Conservation (phyloP, 2,797 vertebrate species). For the Hoplostethus atlanticus region DNA sequence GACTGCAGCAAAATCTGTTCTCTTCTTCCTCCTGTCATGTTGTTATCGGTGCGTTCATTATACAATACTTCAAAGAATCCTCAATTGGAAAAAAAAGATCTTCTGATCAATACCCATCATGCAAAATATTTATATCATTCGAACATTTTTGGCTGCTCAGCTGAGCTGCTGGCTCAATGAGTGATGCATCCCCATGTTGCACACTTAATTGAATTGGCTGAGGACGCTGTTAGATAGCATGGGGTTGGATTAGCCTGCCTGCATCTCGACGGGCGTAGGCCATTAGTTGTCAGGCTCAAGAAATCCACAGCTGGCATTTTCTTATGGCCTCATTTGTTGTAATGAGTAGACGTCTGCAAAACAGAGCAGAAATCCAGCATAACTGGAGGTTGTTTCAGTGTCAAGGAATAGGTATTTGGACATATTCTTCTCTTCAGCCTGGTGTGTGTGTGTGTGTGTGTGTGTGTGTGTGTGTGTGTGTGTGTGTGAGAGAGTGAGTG, state of each 20-base stretch:
- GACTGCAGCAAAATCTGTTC: conserved; percentile 41
- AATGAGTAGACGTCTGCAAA: conserved; percentile 56
- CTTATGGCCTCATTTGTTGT: conserved; percentile 55
- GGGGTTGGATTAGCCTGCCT: conserved; percentile 45
- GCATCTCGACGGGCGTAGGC: conserved; percentile 32
- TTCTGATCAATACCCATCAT: not conserved
- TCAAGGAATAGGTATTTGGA: conserved; percentile 22
- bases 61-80: conserved; percentile 8
- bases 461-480: conserved; percentile 3
- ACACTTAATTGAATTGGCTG: conserved; percentile 60
- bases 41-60: conserved; percentile 21
- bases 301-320: conserved; percentile 55
- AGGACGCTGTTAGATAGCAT: conserved; percentile 44
- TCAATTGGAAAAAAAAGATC: not conserved
- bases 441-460: conserved; percentile 7
- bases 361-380: conserved; percentile 26
- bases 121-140: conserved; percentile 10
- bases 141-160: conserved; percentile 13
- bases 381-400: conserved; percentile 36
- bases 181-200: conserved; percentile 39
- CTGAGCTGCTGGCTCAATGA: conserved; percentile 38
- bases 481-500: not conserved
- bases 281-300: conserved; percentile 54
- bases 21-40: conserved; percentile 21
- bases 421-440: conserved; percentile 10